Evolutionary conservation across 2,888 invertebrate species (phyloP), one percentile per base, ranked within the genome.

Genomic region (Drosophila aldrichi): DNA sequence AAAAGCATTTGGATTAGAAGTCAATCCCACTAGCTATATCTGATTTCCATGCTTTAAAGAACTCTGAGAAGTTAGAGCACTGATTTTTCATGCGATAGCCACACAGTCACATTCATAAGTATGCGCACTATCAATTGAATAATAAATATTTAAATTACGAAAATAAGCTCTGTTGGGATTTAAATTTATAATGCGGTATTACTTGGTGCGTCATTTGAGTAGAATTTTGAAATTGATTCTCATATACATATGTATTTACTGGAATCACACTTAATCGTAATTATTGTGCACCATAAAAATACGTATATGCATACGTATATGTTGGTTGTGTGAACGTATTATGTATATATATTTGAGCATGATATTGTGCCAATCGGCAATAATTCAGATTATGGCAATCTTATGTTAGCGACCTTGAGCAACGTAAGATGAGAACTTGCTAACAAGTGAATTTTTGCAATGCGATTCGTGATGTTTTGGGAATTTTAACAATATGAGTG

Each of bases 1-100:
- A 36, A 74, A 54, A 46, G 60, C 25, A 2, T 44, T 48, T 38
- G 48, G 55, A 79, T 77, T 77, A 77, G 34, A 44, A 46, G 51
- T 12, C 48, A 61, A 66, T 54, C 9, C 20, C 4, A 3, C 22
- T 16, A 20, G 9, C 18, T 49, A 9, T 58, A 38, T 68, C 55
- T 77, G 71, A 71, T 77, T 77, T 55, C 55, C 38, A 59, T 59
- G 64, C 38, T 43, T 14, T 22, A 14, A 12, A 7, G 16, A 38
- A 7, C 16, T 40, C n/a, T 1, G 8, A 6, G 12, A 22, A 8
- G 8, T 7, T 8, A 29, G 29, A 41, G 75, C 22, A 67, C 44
- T 34, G 75, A 75, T 63, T 72, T 34, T 7, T 7, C 38, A 66
- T 36, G 58, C 58, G 55, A 48, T 51, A 52, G 36, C n/a, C 52